Evolutionary conservation across 2,797 vertebrate species (phyloP), one percentile per base, ranked within the genome.

Genomic region (Melanotaenia nigrans): DNA sequence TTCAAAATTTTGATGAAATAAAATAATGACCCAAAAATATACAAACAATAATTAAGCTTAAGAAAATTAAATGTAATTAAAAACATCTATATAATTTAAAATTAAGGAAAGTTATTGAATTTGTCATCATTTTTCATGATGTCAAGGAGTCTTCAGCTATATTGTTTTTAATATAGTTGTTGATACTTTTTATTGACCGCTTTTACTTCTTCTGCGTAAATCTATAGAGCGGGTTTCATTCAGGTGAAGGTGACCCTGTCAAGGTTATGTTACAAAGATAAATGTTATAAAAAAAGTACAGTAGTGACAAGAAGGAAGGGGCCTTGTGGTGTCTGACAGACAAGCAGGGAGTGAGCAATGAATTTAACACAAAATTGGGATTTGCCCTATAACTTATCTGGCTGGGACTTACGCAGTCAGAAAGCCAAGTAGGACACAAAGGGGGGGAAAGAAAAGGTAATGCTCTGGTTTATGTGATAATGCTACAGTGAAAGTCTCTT

Each of bases 211-310:
- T 68, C 63, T 56, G 51, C 75, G 65, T 78, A 57, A 85, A 70
- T 80, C 71, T 74, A 71, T 70, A 65, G 65, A 79, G 68, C 60
- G 84, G 68, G 79, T 84, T 85, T 82, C 49, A 91, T 88, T 86
- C 64, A 82, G 62, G 68, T 73, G 74, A 85, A 85, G 81, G 74
- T 78, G 68, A 54, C 35, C 58, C 68, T 14, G 18, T 61, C 80
- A 89, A 88, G 89, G 88, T 85, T 74, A 32, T 32, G 54, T 86
- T 79, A 85, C 71, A 75, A 76, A 76, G 80, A 86, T 85, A 77
- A 83, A 87, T 70, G 62, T 49, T 72, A 73, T 77, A 76, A 88
- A 87, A 42, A 78, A 47, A 18, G 65, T 65, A 65, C 49, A 53
- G 61, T 61, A 47, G 58, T 64, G 63, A n/a, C 75, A 82, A 79